These are phyloP conservation scores for Mantis religiosa DNA, from an alignment of 2,888 invertebrate species.

Conservation along the genomic window DNA sequence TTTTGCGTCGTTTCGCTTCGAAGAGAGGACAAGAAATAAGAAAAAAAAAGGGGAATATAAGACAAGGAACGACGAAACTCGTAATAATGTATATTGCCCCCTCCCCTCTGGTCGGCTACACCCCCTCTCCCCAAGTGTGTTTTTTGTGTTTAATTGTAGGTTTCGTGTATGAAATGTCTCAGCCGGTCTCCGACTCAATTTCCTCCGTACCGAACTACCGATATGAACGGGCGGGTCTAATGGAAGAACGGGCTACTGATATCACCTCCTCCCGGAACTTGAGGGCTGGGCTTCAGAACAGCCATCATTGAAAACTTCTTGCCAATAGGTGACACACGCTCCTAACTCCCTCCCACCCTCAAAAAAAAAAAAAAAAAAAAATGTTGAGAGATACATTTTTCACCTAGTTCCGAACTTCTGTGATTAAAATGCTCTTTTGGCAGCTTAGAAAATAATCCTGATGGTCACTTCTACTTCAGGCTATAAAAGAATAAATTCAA, in stretches of 20 bases:
- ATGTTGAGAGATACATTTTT: too few species aligned
- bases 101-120: neutral
- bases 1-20: conserved; percentile 27
- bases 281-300: neutral
- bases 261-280: neutral
- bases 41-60: neutral
- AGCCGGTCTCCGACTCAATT: neutral
- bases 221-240: neutral
- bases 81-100: neutral
- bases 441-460: too few species aligned
- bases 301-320: neutral
- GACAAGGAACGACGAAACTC: neutral
- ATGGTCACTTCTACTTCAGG: too few species aligned
- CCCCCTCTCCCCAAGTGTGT: neutral
- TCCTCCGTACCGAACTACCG: neutral
- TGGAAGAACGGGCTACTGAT: neutral
- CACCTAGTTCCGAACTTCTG: too few species aligned
- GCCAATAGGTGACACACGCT: neutral
- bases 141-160: conserved; percentile 10
- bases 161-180: conserved; percentile 4
- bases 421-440: too few species aligned
- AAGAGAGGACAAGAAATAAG: neutral
- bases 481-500: too few species aligned
- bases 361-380: too few species aligned
- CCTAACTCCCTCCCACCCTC: too few species aligned